Evolutionary conservation across 2,113 vertebrate species (phyloP).

Genomic region (Mystacornis crossleyi): DNA sequence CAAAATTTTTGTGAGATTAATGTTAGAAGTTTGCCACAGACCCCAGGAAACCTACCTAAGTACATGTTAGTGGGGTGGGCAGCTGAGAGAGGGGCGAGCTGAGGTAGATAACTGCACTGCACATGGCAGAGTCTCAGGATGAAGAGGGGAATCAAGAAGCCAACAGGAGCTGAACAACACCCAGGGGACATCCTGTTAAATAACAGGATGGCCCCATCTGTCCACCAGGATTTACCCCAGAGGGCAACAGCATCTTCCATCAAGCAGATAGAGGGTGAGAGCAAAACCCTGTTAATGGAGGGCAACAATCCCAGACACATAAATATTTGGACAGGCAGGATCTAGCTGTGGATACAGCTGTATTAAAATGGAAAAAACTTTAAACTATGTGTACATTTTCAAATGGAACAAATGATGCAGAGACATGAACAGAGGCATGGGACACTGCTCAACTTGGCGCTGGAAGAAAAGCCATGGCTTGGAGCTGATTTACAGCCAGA

Average conservation of each 20-base stretch:
- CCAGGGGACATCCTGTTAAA: background rate
- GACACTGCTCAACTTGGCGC: background rate
- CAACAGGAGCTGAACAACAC: background rate
- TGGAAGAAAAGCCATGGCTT: background rate
- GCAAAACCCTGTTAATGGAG: background rate
- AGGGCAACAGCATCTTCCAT: background rate
- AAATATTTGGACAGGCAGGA: conserved; percentile 19
- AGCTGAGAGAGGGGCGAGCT: background rate
- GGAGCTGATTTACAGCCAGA: background rate
- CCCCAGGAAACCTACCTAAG: background rate
- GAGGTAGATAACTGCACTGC: background rate
- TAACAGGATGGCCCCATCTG: accelerated
- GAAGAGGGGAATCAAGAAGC: background rate
- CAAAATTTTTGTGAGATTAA: background rate
- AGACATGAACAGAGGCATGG: background rate
- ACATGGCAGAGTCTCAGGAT: background rate
- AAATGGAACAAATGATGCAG: background rate
- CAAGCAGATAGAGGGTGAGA: background rate
- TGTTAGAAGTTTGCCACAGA: background rate
- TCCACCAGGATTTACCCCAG: background rate
- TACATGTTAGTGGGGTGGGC: too few species aligned
- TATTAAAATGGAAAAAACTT: conserved; percentile 5
- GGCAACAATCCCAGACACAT: background rate
- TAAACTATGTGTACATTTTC: background rate
- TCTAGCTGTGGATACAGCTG: background rate